phyloP scores from a whole-genome alignment of 2,113 vertebrate species.

The Collichthys lucidus region DNA sequence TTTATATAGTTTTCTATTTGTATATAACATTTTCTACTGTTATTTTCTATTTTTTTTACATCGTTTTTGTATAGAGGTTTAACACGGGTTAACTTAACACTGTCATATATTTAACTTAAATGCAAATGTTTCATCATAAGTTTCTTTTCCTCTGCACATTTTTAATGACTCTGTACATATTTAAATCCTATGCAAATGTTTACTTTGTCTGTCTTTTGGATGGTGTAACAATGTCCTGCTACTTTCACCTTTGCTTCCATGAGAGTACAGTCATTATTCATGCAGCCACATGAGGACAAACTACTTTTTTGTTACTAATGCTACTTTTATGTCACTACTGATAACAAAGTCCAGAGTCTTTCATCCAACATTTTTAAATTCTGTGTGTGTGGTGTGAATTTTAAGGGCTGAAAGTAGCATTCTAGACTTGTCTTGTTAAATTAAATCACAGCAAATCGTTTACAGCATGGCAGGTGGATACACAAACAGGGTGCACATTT shows the following conservation, averaged over 20 bases:
- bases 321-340: not conserved
- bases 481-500: not conserved
- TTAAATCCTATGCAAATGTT: too few relatives aligned
- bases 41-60: too few relatives aligned
- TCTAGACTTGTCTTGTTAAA: not conserved
- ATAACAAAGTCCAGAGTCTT: not conserved
- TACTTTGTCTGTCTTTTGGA: not conserved
- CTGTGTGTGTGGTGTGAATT: not conserved
- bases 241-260: not conserved
- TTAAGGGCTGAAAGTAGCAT: not conserved
- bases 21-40: too few relatives aligned
- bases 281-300: not conserved
- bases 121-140: too few relatives aligned
- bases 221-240: not conserved
- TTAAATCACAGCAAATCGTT: slow-evolving; percentile 21
- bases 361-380: not conserved
- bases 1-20: too few relatives aligned
- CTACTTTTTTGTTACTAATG: not conserved
- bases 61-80: too few relatives aligned
- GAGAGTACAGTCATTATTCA: not conserved
- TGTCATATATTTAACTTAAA: too few relatives aligned
- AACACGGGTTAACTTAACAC: too few relatives aligned
- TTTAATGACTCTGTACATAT: too few relatives aligned
- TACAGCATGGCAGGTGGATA: slow-evolving; percentile 7
- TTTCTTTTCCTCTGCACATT: too few relatives aligned